These are phyloP conservation scores for Micropoecilia bifurca DNA, from an alignment of 2,797 vertebrate species.

Conservation along the genomic window DNA sequence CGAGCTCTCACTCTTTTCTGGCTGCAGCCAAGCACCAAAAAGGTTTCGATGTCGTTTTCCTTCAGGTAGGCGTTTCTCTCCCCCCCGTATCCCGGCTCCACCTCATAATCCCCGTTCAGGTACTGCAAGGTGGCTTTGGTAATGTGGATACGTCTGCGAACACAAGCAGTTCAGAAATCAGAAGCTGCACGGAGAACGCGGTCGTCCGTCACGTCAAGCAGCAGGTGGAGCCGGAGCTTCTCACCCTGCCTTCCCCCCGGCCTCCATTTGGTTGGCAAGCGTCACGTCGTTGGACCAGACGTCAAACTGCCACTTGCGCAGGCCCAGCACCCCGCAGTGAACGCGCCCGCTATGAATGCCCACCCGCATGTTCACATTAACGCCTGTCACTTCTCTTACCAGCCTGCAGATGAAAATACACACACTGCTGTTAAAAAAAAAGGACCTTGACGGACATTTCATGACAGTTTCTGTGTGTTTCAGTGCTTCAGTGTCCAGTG, in stretches of 20 bases:
- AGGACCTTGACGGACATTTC: neutral
- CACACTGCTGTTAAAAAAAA: slow-evolving; percentile 19
- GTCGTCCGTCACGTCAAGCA: neutral
- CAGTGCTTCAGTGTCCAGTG: neutral
- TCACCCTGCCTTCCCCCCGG: slow-evolving; percentile 93
- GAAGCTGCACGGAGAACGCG: neutral
- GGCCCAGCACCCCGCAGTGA: slow-evolving; percentile 94
- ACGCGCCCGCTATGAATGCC: slow-evolving; percentile 97
- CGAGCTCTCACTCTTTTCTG: slow-evolving; percentile 88
- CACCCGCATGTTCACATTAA: slow-evolving; percentile 98
- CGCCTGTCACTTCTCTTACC: slow-evolving; percentile 95
- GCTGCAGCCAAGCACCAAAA: slow-evolving; percentile 95
- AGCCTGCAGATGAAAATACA: slow-evolving; percentile 78
- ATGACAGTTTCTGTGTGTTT: neutral
- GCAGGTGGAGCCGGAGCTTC: slow-evolving; percentile 29
- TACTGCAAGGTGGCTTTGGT: slow-evolving; percentile 94
- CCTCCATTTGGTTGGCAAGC: slow-evolving; percentile 96
- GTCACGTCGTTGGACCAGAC: slow-evolving; percentile 98
- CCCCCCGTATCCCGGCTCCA: slow-evolving; percentile 91
- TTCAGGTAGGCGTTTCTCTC: slow-evolving; percentile 95
- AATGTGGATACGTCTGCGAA: slow-evolving; percentile 92
- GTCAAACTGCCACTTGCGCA: slow-evolving; percentile 98
- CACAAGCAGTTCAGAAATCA: slow-evolving; percentile 13
- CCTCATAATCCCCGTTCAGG: slow-evolving; percentile 93
- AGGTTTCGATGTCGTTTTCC: slow-evolving; percentile 93